phyloP scores from a whole-genome alignment of 1,140 invertebrate species.

The Penaeus vannamei region DNA sequence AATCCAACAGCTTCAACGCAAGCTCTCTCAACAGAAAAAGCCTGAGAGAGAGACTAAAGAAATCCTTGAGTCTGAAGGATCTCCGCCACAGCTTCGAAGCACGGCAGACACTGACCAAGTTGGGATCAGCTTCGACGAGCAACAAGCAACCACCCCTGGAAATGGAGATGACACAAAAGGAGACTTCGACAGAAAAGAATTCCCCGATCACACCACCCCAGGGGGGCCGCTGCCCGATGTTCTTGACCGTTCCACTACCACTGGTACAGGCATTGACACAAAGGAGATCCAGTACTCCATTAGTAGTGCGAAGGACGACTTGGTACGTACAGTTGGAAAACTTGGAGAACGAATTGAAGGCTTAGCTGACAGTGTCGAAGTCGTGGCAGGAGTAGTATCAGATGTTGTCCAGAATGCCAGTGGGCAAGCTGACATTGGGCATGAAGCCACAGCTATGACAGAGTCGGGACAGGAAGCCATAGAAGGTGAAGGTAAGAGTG shows the following conservation, averaged over 20 bases:
- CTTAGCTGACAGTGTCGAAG: neutral
- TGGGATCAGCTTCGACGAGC: conserved; percentile 21
- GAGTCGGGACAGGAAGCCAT: conserved; percentile 49
- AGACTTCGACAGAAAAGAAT: neutral
- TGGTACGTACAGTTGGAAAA: conserved; percentile 38
- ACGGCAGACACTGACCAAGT: neutral
- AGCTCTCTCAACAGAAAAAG: conserved; percentile 41
- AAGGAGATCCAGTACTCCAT: conserved; percentile 9
- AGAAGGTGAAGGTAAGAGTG: conserved; percentile 27
- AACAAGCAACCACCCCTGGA: conserved; percentile 20
- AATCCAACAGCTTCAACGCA: conserved; percentile 35
- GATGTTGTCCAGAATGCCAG: neutral
- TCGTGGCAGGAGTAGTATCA: neutral
- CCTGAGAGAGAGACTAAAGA: conserved; percentile 40
- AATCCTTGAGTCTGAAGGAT: conserved; percentile 37
- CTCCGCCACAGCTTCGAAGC: conserved; percentile 2
- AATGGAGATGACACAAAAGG: conserved; percentile 26
- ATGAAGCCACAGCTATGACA: neutral
- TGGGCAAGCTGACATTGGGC: neutral
- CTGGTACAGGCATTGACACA: neutral
- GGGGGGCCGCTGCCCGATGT: conserved; percentile 20
- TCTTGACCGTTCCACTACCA: conserved; percentile 28
- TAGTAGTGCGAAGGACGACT: neutral
- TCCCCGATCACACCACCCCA: conserved; percentile 34
- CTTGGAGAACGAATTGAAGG: conserved; percentile 7